Evolutionary conservation across 2,888 invertebrate species (phyloP), one percentile per base, ranked within the genome.

Genomic region (Pediacus dermestoides): DNA sequence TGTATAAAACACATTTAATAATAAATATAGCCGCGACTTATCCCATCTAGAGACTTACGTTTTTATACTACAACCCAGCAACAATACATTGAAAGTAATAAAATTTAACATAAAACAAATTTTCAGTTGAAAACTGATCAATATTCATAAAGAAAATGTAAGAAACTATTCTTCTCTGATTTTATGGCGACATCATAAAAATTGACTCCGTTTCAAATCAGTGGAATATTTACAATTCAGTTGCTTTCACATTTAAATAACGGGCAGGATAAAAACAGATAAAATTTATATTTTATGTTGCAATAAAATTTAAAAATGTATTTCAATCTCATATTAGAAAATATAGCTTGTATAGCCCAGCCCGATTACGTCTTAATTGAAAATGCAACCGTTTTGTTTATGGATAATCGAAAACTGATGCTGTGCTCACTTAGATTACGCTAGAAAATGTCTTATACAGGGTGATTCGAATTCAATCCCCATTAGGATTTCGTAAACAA

Each of bases 121-220:
- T 41, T 37, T 32, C 41, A 37, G 28, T 32, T 34, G 32, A 21
- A 35, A 39, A 31, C 38, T 35, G 42, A 39, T 42, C 34, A 47
- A 42, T 44, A 44, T 41, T 42, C 44, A 47, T 42, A 42, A 47
- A 42, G 35, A 42, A 44, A 47, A 42, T 39, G 38, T 23, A 31
- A 39, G 42, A 35, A 42, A 42, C 35, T 39, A 31, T 39, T 32
- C 35, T 42, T 33, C 30, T 33, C 36, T 39, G 40, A 43, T 44
- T 50, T 48, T 50, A 48, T 42, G 36, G 40, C 38, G 32, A 16
- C 39, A 27, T 37, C 48, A 42, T 49, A 52, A 50, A 52, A 50
- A 48, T 44, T 40, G 46, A 46, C 44, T 50, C 34, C 39, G 41
- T 44, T 41, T 46, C 23, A 34, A 40, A 37, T 44, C 42, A 34